phyloP scores from a whole-genome alignment of 2,797 vertebrate species.

The Pseudochromis fuscus region DNA sequence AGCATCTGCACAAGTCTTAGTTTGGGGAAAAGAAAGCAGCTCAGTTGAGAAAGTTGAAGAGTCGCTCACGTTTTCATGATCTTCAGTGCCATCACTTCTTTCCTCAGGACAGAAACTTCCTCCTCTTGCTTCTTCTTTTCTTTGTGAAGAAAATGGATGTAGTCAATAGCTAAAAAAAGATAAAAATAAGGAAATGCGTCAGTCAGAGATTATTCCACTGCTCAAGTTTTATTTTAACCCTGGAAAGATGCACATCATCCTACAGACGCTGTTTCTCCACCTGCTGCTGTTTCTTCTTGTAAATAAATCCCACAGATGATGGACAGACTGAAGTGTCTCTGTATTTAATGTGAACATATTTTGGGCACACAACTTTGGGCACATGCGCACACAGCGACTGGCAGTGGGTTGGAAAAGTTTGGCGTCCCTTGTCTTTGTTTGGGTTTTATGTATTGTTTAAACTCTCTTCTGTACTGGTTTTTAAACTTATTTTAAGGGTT shows the following conservation, averaged over 20 bases:
- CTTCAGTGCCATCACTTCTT: slow-evolving; percentile 97
- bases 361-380: no score
- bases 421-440: no score
- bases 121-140: slow-evolving; percentile 99
- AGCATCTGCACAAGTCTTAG: background rate
- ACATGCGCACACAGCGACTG: no score
- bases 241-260: background rate
- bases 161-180: slow-evolving; percentile 91
- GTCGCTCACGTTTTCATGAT: slow-evolving; percentile 97
- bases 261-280: background rate
- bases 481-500: no score
- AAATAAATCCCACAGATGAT: background rate
- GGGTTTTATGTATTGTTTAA: no score
- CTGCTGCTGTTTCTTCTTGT: background rate
- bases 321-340: background rate
- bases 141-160: slow-evolving; percentile 99
- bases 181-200: slow-evolving; percentile 17
- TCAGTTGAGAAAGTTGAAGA: background rate
- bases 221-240: background rate
- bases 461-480: no score
- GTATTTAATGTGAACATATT: background rate
- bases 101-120: slow-evolving; percentile 93
- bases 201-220: slow-evolving; percentile 23
- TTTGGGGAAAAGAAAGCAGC: background rate
- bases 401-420: no score